Base-by-base conservation (phyloP, 2,888 invertebrate species). In the Coelinius sp. region DNA sequence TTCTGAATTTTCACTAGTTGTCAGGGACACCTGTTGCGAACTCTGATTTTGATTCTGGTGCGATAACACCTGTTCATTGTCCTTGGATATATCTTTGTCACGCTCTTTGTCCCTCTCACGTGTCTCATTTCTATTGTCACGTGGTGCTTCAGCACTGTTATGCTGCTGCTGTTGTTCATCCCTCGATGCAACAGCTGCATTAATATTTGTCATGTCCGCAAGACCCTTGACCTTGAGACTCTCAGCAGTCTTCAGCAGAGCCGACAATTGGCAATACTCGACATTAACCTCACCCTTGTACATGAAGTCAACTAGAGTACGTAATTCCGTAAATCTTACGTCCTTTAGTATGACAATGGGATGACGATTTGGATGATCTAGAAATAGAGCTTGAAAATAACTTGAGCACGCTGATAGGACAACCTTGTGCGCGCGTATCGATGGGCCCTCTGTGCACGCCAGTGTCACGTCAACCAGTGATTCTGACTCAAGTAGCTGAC, bases 201-300 rank as follows among this genome's bases (percentile, higher is more conserved):
- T 93, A 88, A 94, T 90, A 88, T 94, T 94, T 87, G 95, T 95
- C 94, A 96, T 96, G 90, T 96, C 96, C 89, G 96, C 95, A 86
- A 97, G 90, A 85, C 96, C 96, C 90, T 96, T 95, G 76, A 96
- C 96, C 91, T 96, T 95, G 79, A 96, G 93, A 89, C 95, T 96
- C 90, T 96, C 96, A 85, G 96, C 96, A 86, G 96, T 96, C 90
- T 95, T 95, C 83, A 96, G 92, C 85, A 96, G 92, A 83, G 95
- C 94, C 88, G 95, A 95, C 88, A 96, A 91, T 90, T 95, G 95
- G 91, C 95, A 95, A 89, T 95, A 95, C 90, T 96, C 95, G 87
- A 97, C 95, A 93, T 96, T 96, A 84, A 97, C 96, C 90, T 97
- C 96, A 86, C 96, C 96, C 90, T 95, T 95, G 92, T 97, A 97